Conservation (phyloP, 23 tunicate genomes). For the Botrylloides violaceus region DNA sequence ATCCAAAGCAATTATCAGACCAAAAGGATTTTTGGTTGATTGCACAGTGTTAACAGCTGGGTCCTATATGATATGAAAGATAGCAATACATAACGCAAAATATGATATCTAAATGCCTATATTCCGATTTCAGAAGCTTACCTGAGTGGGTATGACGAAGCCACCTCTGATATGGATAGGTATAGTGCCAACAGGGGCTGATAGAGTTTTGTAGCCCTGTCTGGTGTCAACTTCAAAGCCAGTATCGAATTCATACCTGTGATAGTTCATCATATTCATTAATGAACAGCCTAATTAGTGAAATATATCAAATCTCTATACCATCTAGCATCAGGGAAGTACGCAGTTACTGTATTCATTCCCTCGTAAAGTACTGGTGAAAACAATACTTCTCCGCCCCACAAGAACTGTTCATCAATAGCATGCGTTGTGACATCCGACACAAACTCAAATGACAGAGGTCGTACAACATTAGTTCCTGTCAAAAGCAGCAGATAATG, state of each 20-base stretch:
- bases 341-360: slow-evolving; percentile 32
- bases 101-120: too few species aligned
- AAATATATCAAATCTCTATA: slow-evolving; percentile 7
- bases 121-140: neutral
- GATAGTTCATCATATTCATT: neutral
- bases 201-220: slow-evolving; percentile 14
- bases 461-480: slow-evolving; percentile 84
- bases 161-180: slow-evolving; percentile 94
- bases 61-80: slow-evolving; percentile 26
- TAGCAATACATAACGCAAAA: neutral
- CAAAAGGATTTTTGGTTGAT: slow-evolving; percentile 76
- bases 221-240: slow-evolving; percentile 35
- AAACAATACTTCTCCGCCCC: slow-evolving; percentile 79
- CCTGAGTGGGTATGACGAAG: slow-evolving; percentile 56
- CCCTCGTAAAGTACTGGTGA: slow-evolving; percentile 90
- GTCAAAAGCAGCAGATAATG: too few species aligned
- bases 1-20: slow-evolving; percentile 85
- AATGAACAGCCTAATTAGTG: too few species aligned
- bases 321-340: slow-evolving; percentile 98
- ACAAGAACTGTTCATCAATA: slow-evolving; percentile 93
- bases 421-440: slow-evolving; percentile 49
- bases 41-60: slow-evolving; percentile 81
- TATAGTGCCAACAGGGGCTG: slow-evolving; percentile 65
- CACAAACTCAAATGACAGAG: slow-evolving; percentile 73
- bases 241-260: slow-evolving; percentile 64